Percentiles rank a stretch among this genome's conserved stretches.
phyloP scores from a whole-genome alignment of 2,888 invertebrate species.

The Heteropelma amictum region DNA sequence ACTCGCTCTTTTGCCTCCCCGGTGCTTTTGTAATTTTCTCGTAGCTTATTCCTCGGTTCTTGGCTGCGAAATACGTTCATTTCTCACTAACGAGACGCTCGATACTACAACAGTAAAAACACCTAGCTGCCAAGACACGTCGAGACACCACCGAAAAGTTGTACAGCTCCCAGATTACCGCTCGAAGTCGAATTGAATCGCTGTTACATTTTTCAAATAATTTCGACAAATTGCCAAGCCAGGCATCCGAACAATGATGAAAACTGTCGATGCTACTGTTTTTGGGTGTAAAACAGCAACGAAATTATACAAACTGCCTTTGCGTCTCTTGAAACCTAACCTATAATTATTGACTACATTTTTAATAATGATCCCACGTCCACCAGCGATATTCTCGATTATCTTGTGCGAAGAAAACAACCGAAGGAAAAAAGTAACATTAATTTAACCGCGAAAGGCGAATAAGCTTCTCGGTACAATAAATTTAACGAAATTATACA shows the following conservation, averaged over 20 bases:
- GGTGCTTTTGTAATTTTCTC: not conserved
- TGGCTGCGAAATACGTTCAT: constrained; percentile 57
- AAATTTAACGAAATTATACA: constrained; percentile 1
- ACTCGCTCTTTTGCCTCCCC: constrained; percentile 17
- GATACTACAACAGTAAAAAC: constrained; percentile 65
- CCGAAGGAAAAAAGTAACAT: not conserved
- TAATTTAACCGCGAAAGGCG: not conserved
- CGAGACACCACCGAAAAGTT: constrained; percentile 9
- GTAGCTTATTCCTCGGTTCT: not conserved
- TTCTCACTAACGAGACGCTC: constrained; percentile 70
- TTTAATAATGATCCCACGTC: too few species aligned
- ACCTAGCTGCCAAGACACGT: constrained; percentile 61
- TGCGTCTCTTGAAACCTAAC: too few species aligned
- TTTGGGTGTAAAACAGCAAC: too few species aligned
- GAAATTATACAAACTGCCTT: too few species aligned
- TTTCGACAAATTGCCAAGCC: too few species aligned
- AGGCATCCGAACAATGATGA: too few species aligned
- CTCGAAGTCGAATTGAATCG: constrained; percentile 29
- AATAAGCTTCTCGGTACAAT: not conserved
- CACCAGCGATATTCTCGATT: not conserved
- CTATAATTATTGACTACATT: too few species aligned
- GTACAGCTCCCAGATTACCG: too few species aligned
- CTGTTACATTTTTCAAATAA: not conserved
- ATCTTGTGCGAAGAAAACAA: not conserved
- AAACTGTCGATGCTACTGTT: too few species aligned